Evolutionary conservation across 2,113 vertebrate genomes (phyloP).

Genomic region (Bucco capensis): DNA sequence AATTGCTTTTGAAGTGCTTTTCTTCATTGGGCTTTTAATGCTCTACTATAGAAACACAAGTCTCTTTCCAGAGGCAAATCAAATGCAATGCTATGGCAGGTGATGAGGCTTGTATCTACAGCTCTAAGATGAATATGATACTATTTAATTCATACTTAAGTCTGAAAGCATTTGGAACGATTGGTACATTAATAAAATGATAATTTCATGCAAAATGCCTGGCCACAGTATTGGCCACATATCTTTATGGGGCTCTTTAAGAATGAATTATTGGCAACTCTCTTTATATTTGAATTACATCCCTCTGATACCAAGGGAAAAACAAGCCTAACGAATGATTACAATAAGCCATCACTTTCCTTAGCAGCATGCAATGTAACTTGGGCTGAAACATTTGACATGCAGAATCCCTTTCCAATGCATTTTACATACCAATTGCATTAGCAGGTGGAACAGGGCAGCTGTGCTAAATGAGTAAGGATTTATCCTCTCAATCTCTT

Average conservation of each 20-base stretch:
- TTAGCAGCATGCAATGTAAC: not conserved
- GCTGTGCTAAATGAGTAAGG: slow-evolving; percentile 35
- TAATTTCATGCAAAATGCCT: slow-evolving; percentile 56
- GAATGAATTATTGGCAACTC: slow-evolving; percentile 31
- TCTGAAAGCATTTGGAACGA: slow-evolving; percentile 55
- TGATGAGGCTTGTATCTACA: slow-evolving; percentile 27
- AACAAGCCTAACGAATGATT: slow-evolving; percentile 52
- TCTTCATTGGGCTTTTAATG: not conserved
- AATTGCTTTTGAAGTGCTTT: not conserved
- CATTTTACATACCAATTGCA: slow-evolving; percentile 37
- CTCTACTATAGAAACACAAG: not conserved
- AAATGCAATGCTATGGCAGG: slow-evolving; percentile 8
- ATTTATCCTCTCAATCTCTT: slow-evolving; percentile 30
- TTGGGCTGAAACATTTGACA: not conserved
- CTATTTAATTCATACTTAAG: slow-evolving; percentile 54
- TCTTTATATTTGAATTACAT: slow-evolving; percentile 47
- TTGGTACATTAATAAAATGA: slow-evolving; percentile 54
- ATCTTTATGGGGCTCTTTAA: slow-evolving; percentile 38
- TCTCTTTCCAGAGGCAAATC: slow-evolving; percentile 13
- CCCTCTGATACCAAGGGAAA: slow-evolving; percentile 43
- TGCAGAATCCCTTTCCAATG: not conserved
- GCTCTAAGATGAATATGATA: slow-evolving; percentile 37
- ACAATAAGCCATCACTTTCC: slow-evolving; percentile 42
- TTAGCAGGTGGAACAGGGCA: slow-evolving; percentile 39
- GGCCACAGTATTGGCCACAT: slow-evolving; percentile 14